Conservation (phyloP, 2,797 vertebrate species). For the Ibycter americanus region DNA sequence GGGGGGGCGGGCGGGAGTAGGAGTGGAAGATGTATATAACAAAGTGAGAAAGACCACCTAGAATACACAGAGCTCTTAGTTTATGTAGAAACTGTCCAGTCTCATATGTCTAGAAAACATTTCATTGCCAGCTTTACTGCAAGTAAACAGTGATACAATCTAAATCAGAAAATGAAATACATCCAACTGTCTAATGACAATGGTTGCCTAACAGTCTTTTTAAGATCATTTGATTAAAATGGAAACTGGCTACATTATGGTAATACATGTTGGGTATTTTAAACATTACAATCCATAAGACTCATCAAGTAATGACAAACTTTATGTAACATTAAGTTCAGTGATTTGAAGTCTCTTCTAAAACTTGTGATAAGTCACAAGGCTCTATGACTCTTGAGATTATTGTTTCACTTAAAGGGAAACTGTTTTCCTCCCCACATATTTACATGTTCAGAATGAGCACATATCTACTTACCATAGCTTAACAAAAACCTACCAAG, state of each 20-base stretch:
- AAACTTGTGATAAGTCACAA: constrained; percentile 71
- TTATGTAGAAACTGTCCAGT: background rate
- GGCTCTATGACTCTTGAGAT: constrained; percentile 38
- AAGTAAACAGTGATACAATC: constrained; percentile 1
- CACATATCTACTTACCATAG: background rate
- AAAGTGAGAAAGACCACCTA: background rate
- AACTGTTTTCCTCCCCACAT: background rate
- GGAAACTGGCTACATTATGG: background rate
- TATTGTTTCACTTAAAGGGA: constrained; percentile 39
- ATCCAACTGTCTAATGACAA: background rate
- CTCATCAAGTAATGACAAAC: background rate
- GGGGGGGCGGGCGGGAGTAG: too few species aligned
- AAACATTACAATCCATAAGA: background rate
- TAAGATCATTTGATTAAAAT: background rate
- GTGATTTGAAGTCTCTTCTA: constrained; percentile 17
- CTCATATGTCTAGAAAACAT: background rate
- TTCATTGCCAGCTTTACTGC: background rate
- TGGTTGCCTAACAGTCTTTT: background rate
- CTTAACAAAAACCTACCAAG: background rate
- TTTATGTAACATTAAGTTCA: constrained; percentile 34
- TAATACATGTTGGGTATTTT: background rate
- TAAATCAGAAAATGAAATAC: background rate
- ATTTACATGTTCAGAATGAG: background rate
- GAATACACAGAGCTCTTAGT: background rate
- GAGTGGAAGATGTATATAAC: background rate